Evolutionary conservation across 2,888 invertebrate genomes (phyloP).

Genomic region (Drosophila nr. medialis): DNA sequence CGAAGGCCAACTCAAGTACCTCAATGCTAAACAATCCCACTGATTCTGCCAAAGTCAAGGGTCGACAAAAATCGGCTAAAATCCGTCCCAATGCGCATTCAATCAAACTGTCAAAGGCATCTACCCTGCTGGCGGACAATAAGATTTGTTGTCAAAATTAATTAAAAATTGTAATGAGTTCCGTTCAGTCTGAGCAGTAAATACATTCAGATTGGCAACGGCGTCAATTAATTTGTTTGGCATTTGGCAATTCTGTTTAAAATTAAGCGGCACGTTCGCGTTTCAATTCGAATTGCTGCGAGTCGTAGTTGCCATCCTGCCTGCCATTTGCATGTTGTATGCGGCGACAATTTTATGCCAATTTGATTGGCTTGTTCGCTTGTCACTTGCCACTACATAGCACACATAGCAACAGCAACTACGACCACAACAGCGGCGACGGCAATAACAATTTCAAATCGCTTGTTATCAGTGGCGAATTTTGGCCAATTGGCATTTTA

Average conservation of each 20-base stretch:
- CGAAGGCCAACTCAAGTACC: slow-evolving; percentile 32
- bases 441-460: slow-evolving; percentile 27
- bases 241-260: slow-evolving; percentile 67
- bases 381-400: slow-evolving; percentile 14
- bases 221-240: slow-evolving; percentile 73
- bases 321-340: slow-evolving; percentile 22
- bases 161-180: slow-evolving; percentile 79
- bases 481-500: slow-evolving; percentile 52
- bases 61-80: slow-evolving; percentile 23
- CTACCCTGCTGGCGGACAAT: slow-evolving; percentile 27
- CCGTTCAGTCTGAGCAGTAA: slow-evolving; percentile 1
- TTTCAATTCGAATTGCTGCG: slow-evolving; percentile 64
- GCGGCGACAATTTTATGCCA: slow-evolving; percentile 59
- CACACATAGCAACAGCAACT: slow-evolving; percentile 6
- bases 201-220: slow-evolving; percentile 43
- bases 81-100: slow-evolving; percentile 45
- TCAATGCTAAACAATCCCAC: slow-evolving; percentile 6
- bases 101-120: slow-evolving; percentile 70
- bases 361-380: slow-evolving; percentile 67
- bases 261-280: slow-evolving; percentile 60
- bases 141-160: slow-evolving; percentile 76
- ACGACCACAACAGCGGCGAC: background rate
- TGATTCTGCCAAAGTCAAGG: slow-evolving; percentile 10
- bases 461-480: slow-evolving; percentile 34
- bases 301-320: background rate